These are phyloP conservation scores for Allygus modestus DNA, from an alignment of 2,888 invertebrate species.

Conservation along the genomic window DNA sequence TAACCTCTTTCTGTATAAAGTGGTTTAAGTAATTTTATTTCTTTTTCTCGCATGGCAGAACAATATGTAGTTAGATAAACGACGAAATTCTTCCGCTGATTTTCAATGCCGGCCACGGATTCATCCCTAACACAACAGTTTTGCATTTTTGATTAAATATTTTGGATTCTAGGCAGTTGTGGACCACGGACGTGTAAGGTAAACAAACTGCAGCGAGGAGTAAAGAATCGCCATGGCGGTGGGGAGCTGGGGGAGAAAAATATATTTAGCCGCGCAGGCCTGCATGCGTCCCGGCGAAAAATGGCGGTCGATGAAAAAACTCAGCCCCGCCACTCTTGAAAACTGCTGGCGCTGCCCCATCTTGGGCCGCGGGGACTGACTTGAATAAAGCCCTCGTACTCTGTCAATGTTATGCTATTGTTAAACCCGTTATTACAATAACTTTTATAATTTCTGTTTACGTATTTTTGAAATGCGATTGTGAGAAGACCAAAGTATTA, in stretches of 20 bases:
- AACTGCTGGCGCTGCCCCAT: slow-evolving; percentile 30
- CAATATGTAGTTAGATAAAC: slow-evolving; percentile 3
- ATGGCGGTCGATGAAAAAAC: slow-evolving; percentile 59
- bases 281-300: slow-evolving; percentile 57
- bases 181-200: slow-evolving; percentile 21
- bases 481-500: not conserved
- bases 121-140: slow-evolving; percentile 37
- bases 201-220: slow-evolving; percentile 53
- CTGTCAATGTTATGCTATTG: not conserved
- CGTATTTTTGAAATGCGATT: not conserved
- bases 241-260: slow-evolving; percentile 34
- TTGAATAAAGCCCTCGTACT: not conserved
- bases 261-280: slow-evolving; percentile 43
- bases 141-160: slow-evolving; percentile 48
- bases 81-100: slow-evolving; percentile 34
- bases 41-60: not conserved
- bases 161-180: slow-evolving; percentile 31
- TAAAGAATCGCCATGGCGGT: slow-evolving; percentile 49
- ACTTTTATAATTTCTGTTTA: not conserved
- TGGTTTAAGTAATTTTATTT: not conserved
- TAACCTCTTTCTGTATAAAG: too few species aligned
- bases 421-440: not conserved
- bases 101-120: slow-evolving; percentile 21
- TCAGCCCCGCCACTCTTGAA: slow-evolving; percentile 35
- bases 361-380: not conserved